Conservation (phyloP, 2,113 vertebrate species). For the Acanthisitta chloris region DNA sequence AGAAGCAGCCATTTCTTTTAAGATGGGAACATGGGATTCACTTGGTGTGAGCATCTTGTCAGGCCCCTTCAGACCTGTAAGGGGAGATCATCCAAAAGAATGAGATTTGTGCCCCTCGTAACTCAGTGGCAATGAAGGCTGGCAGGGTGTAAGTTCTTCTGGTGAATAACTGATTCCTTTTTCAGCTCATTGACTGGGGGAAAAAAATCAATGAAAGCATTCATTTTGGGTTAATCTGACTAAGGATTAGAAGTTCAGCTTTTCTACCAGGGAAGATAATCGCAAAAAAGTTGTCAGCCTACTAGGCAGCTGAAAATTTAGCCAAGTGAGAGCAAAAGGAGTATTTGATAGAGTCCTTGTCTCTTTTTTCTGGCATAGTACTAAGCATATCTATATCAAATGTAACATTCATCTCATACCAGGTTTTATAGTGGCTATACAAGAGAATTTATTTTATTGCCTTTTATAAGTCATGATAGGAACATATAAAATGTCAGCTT, state of each 20-base stretch:
- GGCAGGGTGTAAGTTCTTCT: background rate
- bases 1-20: background rate
- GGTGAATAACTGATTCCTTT: background rate
- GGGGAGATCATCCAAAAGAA: background rate
- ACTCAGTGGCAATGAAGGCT: background rate
- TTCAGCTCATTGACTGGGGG: background rate
- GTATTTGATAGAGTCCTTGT: background rate
- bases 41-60: background rate
- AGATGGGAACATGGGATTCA: background rate
- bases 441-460: constrained; percentile 35
- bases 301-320: background rate
- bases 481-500: background rate
- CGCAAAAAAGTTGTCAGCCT: background rate
- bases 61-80: background rate
- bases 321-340: background rate
- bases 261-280: background rate
- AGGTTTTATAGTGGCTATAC: constrained; percentile 7
- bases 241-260: background rate
- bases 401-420: background rate
- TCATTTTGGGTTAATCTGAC: background rate
- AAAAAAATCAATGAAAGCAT: background rate
- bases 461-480: background rate
- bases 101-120: background rate
- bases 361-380: background rate
- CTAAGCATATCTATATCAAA: background rate